Percentiles rank a stretch among this genome's conserved stretches.
phyloP scores from a whole-genome alignment of 2,113 vertebrate species.

The Pipa parva region DNA sequence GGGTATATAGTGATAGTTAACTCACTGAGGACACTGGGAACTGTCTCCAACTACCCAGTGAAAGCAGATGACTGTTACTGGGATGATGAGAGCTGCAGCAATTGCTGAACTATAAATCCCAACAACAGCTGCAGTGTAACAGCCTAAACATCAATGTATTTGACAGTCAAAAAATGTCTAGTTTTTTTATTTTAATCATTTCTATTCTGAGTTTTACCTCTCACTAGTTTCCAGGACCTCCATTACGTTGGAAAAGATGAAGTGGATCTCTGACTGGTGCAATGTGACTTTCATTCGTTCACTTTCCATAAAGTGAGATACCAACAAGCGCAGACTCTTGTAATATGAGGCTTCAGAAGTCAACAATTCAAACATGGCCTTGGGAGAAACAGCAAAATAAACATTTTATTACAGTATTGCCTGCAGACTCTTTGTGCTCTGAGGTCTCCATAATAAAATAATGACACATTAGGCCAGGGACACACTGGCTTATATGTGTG shows the following conservation, averaged over 20 bases:
- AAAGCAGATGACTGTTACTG: too few species aligned
- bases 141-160: too few species aligned
- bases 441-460: background rate
- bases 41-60: too few species aligned
- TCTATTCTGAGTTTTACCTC: constrained; percentile 63
- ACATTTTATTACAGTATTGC: background rate
- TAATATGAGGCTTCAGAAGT: constrained; percentile 94
- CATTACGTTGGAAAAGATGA: constrained; percentile 93
- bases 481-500: too few species aligned
- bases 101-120: too few species aligned
- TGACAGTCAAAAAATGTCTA: too few species aligned
- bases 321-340: constrained; percentile 88
- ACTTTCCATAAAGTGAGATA: constrained; percentile 88
- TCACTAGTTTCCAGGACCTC: constrained; percentile 91
- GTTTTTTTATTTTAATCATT: background rate
- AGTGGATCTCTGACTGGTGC: constrained; percentile 86
- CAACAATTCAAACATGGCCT: constrained; percentile 96
- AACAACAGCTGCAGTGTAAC: too few species aligned
- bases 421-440: background rate
- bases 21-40: too few species aligned
- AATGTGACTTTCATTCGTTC: constrained; percentile 76
- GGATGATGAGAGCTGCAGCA: too few species aligned
- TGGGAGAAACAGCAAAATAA: constrained; percentile 27
- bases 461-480: too few species aligned
- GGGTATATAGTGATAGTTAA: too few species aligned